Conservation (phyloP, 2,113 vertebrate genomes). For the Ailuropoda melanoleuca region DNA sequence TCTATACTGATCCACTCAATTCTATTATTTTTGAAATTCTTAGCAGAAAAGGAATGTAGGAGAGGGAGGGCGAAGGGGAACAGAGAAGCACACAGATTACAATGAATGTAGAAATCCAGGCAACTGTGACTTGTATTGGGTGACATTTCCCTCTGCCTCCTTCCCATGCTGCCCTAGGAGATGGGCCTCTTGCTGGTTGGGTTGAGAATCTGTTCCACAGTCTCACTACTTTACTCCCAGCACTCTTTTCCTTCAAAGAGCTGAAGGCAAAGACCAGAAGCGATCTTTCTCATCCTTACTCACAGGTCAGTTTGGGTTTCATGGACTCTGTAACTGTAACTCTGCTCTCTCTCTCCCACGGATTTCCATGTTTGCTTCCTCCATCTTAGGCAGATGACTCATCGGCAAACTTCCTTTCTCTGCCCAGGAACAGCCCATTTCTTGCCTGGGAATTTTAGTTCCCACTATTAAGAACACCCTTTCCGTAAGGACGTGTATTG, state of each 20-base stretch:
- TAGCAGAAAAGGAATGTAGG: not conserved
- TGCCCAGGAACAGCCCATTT: not conserved
- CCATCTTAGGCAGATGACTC: not conserved
- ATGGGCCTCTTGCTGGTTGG: not conserved
- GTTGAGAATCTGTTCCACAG: not conserved
- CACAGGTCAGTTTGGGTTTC: not conserved
- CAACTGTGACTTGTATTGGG: not conserved
- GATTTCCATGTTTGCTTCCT: not conserved
- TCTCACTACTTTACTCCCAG: not conserved
- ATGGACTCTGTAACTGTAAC: not conserved
- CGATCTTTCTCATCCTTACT: not conserved
- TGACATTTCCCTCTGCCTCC: not conserved
- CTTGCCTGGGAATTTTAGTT: not conserved
- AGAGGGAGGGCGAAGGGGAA: not conserved
- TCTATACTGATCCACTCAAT: not conserved
- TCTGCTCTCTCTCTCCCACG: not conserved
- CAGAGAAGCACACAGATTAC: not conserved
- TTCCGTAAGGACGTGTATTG: not conserved
- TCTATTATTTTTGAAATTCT: not conserved
- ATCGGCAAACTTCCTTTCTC: not conserved
- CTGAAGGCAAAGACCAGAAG: not conserved
- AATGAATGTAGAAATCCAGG: not conserved
- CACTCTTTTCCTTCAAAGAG: not conserved
- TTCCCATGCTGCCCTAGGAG: not conserved
- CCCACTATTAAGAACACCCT: not conserved